Evolutionary conservation across 1,140 invertebrate genomes (phyloP).

Genomic region (Hycleus phaleratus): DNA sequence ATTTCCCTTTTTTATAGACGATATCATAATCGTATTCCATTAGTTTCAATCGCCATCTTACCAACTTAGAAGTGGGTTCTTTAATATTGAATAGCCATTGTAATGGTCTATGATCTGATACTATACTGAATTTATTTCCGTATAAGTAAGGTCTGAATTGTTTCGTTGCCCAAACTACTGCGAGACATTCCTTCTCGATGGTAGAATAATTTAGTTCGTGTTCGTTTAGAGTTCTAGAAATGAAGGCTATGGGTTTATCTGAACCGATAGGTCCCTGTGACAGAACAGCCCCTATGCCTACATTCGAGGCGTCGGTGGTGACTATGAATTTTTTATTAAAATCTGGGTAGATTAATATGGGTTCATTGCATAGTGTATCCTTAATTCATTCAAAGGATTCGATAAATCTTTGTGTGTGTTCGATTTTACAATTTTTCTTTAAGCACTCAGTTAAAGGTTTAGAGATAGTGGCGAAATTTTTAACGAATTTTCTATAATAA

Average conservation of each 20-base stretch:
- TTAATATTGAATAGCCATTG: constrained; percentile 41
- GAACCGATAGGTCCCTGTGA: constrained; percentile 24
- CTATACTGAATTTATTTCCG: constrained; percentile 30
- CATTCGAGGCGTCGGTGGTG: constrained; percentile 36
- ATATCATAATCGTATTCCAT: constrained; percentile 44
- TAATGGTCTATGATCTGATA: constrained; percentile 43
- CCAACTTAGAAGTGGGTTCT: constrained; percentile 39
- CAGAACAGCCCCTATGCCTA: constrained; percentile 35
- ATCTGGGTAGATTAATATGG: constrained; percentile 38
- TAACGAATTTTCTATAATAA: constrained; percentile 22
- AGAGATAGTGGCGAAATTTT: constrained; percentile 21
- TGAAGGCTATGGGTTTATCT: constrained; percentile 29
- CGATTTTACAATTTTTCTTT: constrained; percentile 19
- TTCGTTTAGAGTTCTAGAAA: constrained; percentile 24
- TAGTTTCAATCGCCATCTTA: constrained; percentile 42
- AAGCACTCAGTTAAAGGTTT: constrained; percentile 19
- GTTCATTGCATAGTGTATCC: constrained; percentile 39
- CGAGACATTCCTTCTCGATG: constrained; percentile 46
- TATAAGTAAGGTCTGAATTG: constrained; percentile 41
- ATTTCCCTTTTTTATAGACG: constrained; percentile 38
- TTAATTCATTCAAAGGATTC: constrained; percentile 23
- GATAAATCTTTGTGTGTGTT: background rate
- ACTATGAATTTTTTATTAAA: constrained; percentile 34
- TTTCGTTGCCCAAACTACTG: constrained; percentile 43
- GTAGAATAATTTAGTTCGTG: constrained; percentile 30